Evolutionary conservation across 2,888 invertebrate genomes (phyloP), one percentile per base, ranked within the genome.

Genomic region (Rotaria magnacalcarata): DNA sequence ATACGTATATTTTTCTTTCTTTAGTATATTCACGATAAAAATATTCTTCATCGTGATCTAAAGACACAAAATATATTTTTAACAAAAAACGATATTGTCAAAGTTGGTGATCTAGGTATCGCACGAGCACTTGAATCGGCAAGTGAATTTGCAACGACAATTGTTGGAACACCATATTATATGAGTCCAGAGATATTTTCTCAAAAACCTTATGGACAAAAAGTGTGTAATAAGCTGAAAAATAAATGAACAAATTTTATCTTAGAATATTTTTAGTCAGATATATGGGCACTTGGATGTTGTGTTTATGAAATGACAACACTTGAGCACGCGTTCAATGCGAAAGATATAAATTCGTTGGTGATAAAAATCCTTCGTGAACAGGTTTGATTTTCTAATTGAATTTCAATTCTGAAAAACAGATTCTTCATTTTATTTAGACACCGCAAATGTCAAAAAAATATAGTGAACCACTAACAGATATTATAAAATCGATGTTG

Each of bases 61-160:
- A 92, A 92, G 88, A 92, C 92, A 50, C 91, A 92, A 87, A 92
- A 92, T 88, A 92, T 92, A 87, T 92, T 92, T 88, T 88, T 92
- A n/a, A 91, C 91, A 34, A 90, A 90, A 87, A 91, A 90, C 87
- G 90, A 91, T 88, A 90, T 92, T 56, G 91, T 92, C 87, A 92
- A 92, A 90, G 90, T 92, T 85, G 92, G 92, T 84, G 92, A 92
- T 88, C 88, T 92, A n/a, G 92, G 92, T 34, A 92, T 92, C 88
- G 91, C 92, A 54, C 90, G 91, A 88, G 91, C 91, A 8, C 87
- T 92, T 75, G 91, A 91, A 74, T 90, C 88, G 86, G 89, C 90
- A 24, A 89, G 89, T 87, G 91, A 92, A 87, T 91, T 92, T 91
- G 91, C 92, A 24, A 91, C 91, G 24, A 92, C 91, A 41, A 88